A percentile compares a stretch with the other conserved stretches of the same genome.
Evolutionary conservation across 2,113 vertebrate genomes (phyloP).

Genomic region (Fulica atra): DNA sequence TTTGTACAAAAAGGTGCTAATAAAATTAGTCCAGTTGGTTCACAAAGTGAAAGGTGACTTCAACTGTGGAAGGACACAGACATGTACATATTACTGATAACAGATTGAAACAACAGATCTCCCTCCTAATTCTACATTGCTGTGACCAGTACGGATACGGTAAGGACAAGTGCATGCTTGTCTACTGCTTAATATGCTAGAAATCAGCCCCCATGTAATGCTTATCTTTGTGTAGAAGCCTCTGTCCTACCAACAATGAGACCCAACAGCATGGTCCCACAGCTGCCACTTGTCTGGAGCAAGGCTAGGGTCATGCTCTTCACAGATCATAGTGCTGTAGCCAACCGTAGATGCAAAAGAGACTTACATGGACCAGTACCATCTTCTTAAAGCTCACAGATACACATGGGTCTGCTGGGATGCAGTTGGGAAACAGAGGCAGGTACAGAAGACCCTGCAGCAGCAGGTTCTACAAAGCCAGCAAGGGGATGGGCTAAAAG

Average conservation of each 20-base stretch:
- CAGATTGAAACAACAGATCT: neutral
- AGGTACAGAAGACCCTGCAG: neutral
- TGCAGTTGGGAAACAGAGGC: neutral
- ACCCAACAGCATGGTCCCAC: neutral
- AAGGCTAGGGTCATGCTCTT: neutral
- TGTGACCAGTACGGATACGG: neutral
- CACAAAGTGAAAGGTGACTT: neutral
- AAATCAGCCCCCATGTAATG: neutral
- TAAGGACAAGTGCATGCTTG: neutral
- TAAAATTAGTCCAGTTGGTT: neutral
- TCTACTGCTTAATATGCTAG: neutral
- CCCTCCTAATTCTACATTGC: neutral
- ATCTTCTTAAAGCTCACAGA: neutral
- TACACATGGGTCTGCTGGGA: accelerated
- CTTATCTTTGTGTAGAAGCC: neutral
- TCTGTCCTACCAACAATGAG: neutral
- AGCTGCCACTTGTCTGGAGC: neutral
- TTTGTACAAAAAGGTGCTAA: neutral
- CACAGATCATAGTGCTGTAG: neutral
- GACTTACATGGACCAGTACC: neutral
- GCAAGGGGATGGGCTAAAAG: neutral
- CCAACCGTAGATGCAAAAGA: neutral
- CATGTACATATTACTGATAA: neutral
- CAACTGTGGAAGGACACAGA: neutral
- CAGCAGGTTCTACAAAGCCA: neutral